Base-by-base conservation (phyloP, 2,797 vertebrate species). In the Trachurus trachurus region DNA sequence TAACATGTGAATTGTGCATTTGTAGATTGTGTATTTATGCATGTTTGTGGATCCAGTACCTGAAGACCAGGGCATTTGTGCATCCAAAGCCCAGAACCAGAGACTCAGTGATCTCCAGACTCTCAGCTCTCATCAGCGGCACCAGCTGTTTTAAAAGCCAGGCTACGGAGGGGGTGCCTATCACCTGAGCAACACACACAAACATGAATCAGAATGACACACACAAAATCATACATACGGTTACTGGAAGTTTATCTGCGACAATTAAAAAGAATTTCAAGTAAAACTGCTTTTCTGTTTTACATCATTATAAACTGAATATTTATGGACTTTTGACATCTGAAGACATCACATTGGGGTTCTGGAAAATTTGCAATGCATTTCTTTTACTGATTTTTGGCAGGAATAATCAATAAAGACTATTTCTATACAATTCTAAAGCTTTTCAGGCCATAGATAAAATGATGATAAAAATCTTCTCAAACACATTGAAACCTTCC, bases 71-170 rank as follows among this genome's bases (percentile, higher is more conserved):
- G 42, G 97, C 97, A 82, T 99, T 99, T 83, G 98, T 99, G 91
- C 98, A 98, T 89, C 98, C 98, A 68, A 99, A 98, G 66, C 98
- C 98, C 57, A 99, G 91, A 56, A 99, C 97, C 82, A 99, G 96
- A 70, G 97, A 98, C 88, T 99, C 98, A 9, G 98, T 99, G 94
- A 99, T 98, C 94, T 99, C 98, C 84, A 99, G 96, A 93, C 97
- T 98, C 93, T 99, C 98, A 17, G 96, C 96, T 92, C 98, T 97
- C 98, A 99, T 99, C 93, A 99, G 92, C 31, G 98, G 98, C 85
- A 99, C 98, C 57, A 99, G 93, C 73, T 99, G 98, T 85, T 99
- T 99, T 75, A 99, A 90, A 54, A 99, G 95, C 93, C 97, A 97
- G 59, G 97, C 97, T 66, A 99, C 97, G 15, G 98, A 99, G 0